Base-by-base conservation (phyloP, 1,140 invertebrate genomes). In the Drosophila albomicans region DNA sequence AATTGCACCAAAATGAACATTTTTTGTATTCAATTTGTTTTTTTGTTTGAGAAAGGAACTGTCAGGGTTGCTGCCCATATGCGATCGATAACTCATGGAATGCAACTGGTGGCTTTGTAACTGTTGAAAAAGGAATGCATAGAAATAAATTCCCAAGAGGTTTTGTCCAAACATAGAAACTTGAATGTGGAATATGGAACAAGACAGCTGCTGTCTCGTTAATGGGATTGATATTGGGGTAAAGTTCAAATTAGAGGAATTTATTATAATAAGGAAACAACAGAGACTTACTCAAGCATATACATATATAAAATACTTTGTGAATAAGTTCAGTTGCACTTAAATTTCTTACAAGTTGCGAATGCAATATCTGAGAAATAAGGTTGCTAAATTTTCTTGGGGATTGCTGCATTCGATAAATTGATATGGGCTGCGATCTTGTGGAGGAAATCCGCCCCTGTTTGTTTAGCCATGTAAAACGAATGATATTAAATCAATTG, bases 401-500 rank as follows among this genome's bases (percentile, higher is more conserved):
- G 32, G 11, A 41, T 41, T 15, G 8, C 41, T 15, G 8, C 41
- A 13, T 46, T 51, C 7, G 11, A 28, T 41, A 30, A 43, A 56
- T 32, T 65, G 63, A 56, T 65, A 65, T 30, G n/a, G 7, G 7
- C 30, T 25, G 6, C 15, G 57, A 46, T 25, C 4, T 45, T 8
- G 43, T 65, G 35, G 49, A 66, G 63, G 63, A 66, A 66, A 67
- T 67, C 65, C 65, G 65, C 52, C 65, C 65, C 65, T 67, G 54
- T 58, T 67, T 67, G 66, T 15, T 68, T 59, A 68, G 56, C 32
- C 56, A 67, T 67, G 43, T 67, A 67, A 58, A 68, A 51, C 66
- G 66, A 61, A 43, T 13, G 52, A 49, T 67, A 67, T 67, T 79
- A 80, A 76, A 80, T 71, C 57, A 79, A 51, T 45, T 62, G 64